Conservation (phyloP, 35 echinoderm and acorn worm species). For the Nesometra sesokonis region DNA sequence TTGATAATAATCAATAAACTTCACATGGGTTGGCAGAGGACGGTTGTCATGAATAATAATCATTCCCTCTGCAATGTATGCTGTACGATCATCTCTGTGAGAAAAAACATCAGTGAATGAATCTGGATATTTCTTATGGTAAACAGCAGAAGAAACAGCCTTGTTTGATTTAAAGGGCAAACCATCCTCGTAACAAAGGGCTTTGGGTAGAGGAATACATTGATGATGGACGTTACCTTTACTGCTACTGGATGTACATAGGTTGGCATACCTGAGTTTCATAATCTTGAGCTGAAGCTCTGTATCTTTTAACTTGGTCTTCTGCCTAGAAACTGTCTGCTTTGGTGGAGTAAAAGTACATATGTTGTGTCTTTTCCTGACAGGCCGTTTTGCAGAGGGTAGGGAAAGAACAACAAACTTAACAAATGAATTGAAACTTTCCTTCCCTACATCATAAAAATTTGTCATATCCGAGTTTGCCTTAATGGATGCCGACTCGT, state of each 20-base stretch:
- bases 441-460: conserved; percentile 4
- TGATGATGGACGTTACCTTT: conserved; percentile 4
- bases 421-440: not conserved
- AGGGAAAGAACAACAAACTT: conserved; percentile 6
- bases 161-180: not conserved
- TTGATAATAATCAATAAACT: conserved; percentile 13
- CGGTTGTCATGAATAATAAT: not conserved
- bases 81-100: not conserved
- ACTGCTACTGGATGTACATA: not conserved
- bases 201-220: not conserved
- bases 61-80: not conserved
- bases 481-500: not conserved
- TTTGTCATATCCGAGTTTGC: not conserved
- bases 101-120: not conserved
- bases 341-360: conserved; percentile 1
- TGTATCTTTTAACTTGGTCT: conserved; percentile 11
- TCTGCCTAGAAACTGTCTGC: not conserved
- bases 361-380: not conserved
- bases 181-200: not conserved
- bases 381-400: not conserved
- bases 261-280: not conserved
- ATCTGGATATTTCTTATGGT: not conserved
- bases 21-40: not conserved
- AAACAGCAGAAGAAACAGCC: not conserved
- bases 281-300: conserved; percentile 19